Base-by-base conservation (phyloP, 2,113 vertebrate genomes). In the Ophiodon elongatus region DNA sequence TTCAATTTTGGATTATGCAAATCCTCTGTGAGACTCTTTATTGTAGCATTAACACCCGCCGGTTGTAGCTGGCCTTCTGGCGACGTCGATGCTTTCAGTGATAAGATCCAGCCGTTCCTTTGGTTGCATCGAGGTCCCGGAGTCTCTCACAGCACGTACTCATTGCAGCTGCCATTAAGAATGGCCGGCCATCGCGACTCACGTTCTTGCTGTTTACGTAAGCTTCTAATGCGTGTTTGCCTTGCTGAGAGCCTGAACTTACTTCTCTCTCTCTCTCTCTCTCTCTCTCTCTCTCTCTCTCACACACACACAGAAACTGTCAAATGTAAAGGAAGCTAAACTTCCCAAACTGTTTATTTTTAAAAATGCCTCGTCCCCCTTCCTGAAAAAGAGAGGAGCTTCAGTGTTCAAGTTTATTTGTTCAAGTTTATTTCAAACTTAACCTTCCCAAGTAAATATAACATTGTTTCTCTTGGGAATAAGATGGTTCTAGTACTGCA, bases 141-240 rank as follows among this genome's bases (percentile, higher is more conserved):
- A 80, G 82, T 80, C 66, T 85, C 63, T 78, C 75, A 60, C 74
- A 68, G 73, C 76, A 66, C 23, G 33, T 72, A 83, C 67, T 68
- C 57, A 37, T 52, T 52, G 60, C 83, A 17, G 17, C 87, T 67
- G 77, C 79, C 77, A 85, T 93, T 85, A 88, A 93, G 88, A 89
- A 89, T 88, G 82, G 86, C 88, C 88, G 82, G 56, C 83, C 87
- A 83, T 68, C 65, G 47, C 91, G 85, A 89, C 85, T 89, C 82
- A 87, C 57, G 4, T 83, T 80, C 54, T 56, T 39, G 35, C 83
- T 75, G 83, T 81, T 90, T 92, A 86, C 82, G 74, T 91, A 86
- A 91, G 68, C 73, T 47, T 67, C 66, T 79, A 85, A 85, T 86
- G 83, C 1, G 62, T 83, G 67, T 86, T 86, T 89, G 77, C 64